These are phyloP conservation scores for Nomada goodeniana DNA, from an alignment of 2,888 invertebrate species.

Conservation along the genomic window DNA sequence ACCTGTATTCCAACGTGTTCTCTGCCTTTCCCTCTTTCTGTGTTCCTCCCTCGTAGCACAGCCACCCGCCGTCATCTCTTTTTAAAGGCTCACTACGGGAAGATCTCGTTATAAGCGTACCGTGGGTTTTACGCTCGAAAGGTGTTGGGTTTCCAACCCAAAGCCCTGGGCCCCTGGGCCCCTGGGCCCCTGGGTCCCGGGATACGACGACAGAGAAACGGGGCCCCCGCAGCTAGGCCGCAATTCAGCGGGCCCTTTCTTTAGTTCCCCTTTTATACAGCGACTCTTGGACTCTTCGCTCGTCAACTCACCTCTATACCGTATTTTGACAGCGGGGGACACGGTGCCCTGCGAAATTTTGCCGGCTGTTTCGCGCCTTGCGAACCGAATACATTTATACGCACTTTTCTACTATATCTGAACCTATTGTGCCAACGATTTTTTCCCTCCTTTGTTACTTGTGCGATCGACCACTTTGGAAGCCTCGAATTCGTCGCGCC, in stretches of 20 bases:
- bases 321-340: conserved; percentile 83
- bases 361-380: conserved; percentile 72
- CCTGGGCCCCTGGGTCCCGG: conserved; percentile 37
- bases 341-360: conserved; percentile 81
- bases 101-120: conserved; percentile 78
- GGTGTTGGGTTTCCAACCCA: conserved; percentile 82
- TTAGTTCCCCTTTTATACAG: conserved; percentile 52
- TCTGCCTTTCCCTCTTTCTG: conserved; percentile 60
- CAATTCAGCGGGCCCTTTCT: conserved; percentile 56
- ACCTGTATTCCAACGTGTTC: conserved; percentile 55
- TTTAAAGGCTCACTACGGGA: conserved; percentile 75
- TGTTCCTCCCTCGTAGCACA: conserved; percentile 39
- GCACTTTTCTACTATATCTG: conserved; percentile 45
- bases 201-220: background rate
- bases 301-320: conserved; percentile 77
- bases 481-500: background rate
- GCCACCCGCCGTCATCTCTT: conserved; percentile 62
- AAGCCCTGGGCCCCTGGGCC: conserved; percentile 63
- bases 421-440: conserved; percentile 22
- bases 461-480: conserved; percentile 9
- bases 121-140: conserved; percentile 69
- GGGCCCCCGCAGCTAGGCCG: conserved; percentile 48
- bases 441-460: conserved; percentile 25
- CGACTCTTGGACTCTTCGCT: conserved; percentile 63
- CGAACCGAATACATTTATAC: conserved; percentile 43